phyloP scores from a whole-genome alignment of 2,888 invertebrate species.

The Norana najaformis region DNA sequence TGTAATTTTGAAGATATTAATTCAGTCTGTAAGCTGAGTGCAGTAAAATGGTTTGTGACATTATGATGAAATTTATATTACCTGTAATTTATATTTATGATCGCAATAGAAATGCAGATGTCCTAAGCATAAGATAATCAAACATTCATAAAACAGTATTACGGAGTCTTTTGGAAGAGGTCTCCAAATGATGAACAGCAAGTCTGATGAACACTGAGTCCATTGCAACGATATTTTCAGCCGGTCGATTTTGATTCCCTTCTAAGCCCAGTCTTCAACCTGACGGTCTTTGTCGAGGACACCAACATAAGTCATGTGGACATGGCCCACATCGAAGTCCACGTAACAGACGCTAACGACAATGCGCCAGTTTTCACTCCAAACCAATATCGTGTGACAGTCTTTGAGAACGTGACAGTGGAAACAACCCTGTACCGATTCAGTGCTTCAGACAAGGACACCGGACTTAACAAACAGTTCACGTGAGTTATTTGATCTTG shows the following conservation, averaged over 20 bases:
- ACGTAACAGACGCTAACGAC: conserved; percentile 97
- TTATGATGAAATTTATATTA: too few species aligned
- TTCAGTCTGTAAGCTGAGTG: too few species aligned
- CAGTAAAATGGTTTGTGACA: too few species aligned
- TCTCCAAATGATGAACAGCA: too few species aligned
- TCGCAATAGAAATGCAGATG: too few species aligned
- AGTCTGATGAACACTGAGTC: neutral
- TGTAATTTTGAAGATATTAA: too few species aligned
- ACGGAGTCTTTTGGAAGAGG: too few species aligned
- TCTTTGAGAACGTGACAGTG: conserved; percentile 82
- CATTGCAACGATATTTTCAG: conserved; percentile 45
- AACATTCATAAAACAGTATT: too few species aligned
- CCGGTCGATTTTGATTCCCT: conserved; percentile 57
- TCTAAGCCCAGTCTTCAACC: conserved; percentile 53
- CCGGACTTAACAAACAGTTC: conserved; percentile 44
- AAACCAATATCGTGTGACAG: conserved; percentile 45
- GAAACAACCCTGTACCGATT: conserved; percentile 90
- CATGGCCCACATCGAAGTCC: conserved; percentile 81
- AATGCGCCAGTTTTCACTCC: conserved; percentile 98
- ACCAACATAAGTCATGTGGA: conserved; percentile 67
- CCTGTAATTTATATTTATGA: too few species aligned
- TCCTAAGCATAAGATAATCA: too few species aligned
- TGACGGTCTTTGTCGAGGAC: conserved; percentile 58
- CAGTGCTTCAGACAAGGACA: conserved; percentile 92
- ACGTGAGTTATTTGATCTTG: conserved; percentile 34